These are phyloP conservation scores for Gobionotothen gibberifrons DNA, from an alignment of 2,797 vertebrate genomes.

Conservation along the genomic window DNA sequence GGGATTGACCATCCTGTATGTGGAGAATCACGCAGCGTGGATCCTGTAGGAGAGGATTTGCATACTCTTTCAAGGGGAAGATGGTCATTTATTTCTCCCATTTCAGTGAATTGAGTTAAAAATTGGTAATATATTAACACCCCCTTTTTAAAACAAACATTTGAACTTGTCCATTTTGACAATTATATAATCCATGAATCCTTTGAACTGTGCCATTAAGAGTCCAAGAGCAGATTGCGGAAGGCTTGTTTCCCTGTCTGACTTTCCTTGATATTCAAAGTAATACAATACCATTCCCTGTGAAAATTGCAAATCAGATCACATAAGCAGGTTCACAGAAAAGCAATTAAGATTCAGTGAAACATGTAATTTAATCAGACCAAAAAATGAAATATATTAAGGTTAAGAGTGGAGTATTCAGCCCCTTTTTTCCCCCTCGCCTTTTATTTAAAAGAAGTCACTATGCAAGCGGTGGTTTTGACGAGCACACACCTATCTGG, in stretches of 20 bases:
- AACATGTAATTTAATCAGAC: constrained; percentile 91
- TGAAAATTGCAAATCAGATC: constrained; percentile 86
- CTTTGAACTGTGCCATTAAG: constrained; percentile 61
- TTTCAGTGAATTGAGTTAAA: constrained; percentile 29
- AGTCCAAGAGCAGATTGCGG: constrained; percentile 58
- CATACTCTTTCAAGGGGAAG: neutral
- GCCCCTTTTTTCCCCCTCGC: constrained; percentile 44
- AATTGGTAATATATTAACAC: constrained; percentile 31
- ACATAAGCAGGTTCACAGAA: constrained; percentile 84
- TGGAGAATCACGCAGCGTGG: neutral
- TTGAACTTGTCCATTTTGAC: constrained; percentile 48
- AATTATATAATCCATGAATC: constrained; percentile 56
- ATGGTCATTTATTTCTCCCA: neutral
- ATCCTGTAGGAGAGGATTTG: constrained; percentile 13
- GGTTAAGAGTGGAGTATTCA: constrained; percentile 70
- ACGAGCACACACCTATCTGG: constrained; percentile 59
- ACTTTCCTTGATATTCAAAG: constrained; percentile 71
- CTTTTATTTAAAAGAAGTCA: constrained; percentile 77
- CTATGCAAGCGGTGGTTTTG: constrained; percentile 57
- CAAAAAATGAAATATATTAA: constrained; percentile 84
- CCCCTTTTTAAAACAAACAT: constrained; percentile 49
- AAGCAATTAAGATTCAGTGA: constrained; percentile 91
- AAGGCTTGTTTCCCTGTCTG: constrained; percentile 65
- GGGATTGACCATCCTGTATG: constrained; percentile 20
- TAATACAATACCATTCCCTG: constrained; percentile 78